phyloP scores from a whole-genome alignment of 2,113 vertebrate genomes.

The Callopanchax toddi region DNA sequence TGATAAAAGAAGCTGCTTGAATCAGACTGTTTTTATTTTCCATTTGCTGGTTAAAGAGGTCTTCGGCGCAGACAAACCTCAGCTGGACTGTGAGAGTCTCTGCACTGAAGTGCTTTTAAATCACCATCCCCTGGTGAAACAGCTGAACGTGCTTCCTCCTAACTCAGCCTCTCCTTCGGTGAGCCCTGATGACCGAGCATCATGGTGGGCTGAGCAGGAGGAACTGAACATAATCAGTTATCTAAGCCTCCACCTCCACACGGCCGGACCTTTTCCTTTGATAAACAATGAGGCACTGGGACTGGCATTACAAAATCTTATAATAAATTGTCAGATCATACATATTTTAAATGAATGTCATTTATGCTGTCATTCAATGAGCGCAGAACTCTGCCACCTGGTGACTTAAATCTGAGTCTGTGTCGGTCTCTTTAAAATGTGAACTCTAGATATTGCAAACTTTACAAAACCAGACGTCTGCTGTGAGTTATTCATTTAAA shows the following conservation, averaged over 20 bases:
- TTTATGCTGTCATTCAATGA: no score
- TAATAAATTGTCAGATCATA: no score
- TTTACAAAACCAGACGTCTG: no score
- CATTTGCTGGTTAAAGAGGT: slow-evolving; percentile 45
- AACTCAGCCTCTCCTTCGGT: slow-evolving; percentile 36
- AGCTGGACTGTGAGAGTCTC: slow-evolving; percentile 53
- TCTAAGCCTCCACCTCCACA: slow-evolving; percentile 13
- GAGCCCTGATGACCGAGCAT: slow-evolving; percentile 42
- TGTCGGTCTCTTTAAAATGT: no score
- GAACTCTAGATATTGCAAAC: no score
- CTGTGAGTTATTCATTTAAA: no score
- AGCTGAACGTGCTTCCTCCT: slow-evolving; percentile 43
- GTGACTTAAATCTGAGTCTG: no score
- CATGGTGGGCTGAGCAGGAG: slow-evolving; percentile 45
- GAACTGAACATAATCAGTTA: slow-evolving; percentile 25
- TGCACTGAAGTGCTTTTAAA: slow-evolving; percentile 70
- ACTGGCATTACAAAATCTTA: no score
- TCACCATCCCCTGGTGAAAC: slow-evolving; percentile 48
- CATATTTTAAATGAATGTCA: no score
- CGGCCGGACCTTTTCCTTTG: no score
- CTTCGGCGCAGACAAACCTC: slow-evolving; percentile 52
- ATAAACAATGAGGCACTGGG: no score
- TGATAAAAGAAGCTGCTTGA: slow-evolving; percentile 54
- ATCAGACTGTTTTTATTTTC: slow-evolving; percentile 38
- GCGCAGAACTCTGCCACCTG: no score